Evolutionary conservation across 2,888 invertebrate genomes (phyloP), one percentile per base, ranked within the genome.

Genomic region (Dorcus parallelipipedus): DNA sequence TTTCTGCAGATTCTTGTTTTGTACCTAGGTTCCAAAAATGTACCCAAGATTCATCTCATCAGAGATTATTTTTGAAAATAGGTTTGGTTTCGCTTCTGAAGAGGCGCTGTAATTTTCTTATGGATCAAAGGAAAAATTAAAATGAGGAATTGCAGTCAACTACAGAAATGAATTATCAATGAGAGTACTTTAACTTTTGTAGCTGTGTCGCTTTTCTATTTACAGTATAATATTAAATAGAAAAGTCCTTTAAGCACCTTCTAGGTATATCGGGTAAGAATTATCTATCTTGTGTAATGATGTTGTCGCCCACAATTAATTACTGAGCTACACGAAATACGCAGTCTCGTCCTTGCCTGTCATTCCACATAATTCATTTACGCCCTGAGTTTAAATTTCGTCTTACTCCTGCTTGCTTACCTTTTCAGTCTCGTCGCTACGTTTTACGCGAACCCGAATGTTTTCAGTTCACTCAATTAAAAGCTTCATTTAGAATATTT

Each of bases 401-500:
- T 67, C 62, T 63, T 59, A 60, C 59, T 62, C 55, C 60, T 57
- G 56, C 59, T 50, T 61, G 56, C 59, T 50, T 61, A 57, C 60
- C 52, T 54, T 59, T 39, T 54, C 45, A 49, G 53, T 61, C 62
- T 59, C 60, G 61, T 61, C 58, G 53, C 50, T 61, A 58, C 63
- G 63, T 57, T 58, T 63, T 56, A 61, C 54, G 58, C 58, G 56
- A 64, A 63, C 60, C 64, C 62, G 48, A 61, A 62, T 60, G 61
- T 62, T 66, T 66, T 67, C 64, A 64, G 58, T 64, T 53, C 65
- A 64, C 62, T 66, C 69, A 70, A 68, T 71, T 70, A 70, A 69
- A 69, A 65, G 67, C 67, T 69, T 56, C 56, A 71, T 71, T 71
- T 68, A 69, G 69, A 71, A 70, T 70, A 70, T 67, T 70, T 70